Percentiles rank a stretch among this genome's conserved stretches.
phyloP scores from a whole-genome alignment of 2,797 vertebrate species.

The Meriones psammophilus region DNA sequence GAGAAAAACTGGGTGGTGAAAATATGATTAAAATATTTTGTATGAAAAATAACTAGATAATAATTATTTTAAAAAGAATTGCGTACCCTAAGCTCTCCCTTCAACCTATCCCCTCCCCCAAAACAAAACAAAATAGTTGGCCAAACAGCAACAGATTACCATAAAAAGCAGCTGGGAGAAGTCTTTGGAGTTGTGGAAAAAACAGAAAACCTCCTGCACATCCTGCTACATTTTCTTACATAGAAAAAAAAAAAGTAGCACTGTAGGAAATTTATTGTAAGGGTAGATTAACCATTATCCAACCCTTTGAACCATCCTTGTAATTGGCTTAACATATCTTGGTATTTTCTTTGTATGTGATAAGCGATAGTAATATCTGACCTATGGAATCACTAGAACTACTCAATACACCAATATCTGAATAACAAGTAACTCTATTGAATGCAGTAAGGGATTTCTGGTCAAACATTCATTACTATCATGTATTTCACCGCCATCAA shows the following conservation, averaged over 20 bases:
- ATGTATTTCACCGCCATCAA: neutral
- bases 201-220: neutral
- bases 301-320: neutral
- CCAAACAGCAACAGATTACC: neutral
- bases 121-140: too few relatives aligned
- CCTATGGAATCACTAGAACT: neutral
- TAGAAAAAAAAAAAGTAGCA: constrained; percentile 15
- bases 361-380: neutral
- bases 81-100: neutral
- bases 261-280: neutral
- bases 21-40: neutral
- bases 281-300: neutral
- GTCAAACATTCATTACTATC: too few relatives aligned
- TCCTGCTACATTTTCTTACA: neutral
- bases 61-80: neutral
- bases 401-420: neutral
- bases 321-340: neutral
- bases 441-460: neutral
- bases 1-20: too few relatives aligned
- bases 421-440: neutral
- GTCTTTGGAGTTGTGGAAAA: neutral
- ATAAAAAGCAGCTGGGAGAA: accelerated
- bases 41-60: neutral
- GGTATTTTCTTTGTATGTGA: neutral
- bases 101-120: accelerated